Conservation (phyloP, 2,113 vertebrate genomes). For the Gobius niger region DNA sequence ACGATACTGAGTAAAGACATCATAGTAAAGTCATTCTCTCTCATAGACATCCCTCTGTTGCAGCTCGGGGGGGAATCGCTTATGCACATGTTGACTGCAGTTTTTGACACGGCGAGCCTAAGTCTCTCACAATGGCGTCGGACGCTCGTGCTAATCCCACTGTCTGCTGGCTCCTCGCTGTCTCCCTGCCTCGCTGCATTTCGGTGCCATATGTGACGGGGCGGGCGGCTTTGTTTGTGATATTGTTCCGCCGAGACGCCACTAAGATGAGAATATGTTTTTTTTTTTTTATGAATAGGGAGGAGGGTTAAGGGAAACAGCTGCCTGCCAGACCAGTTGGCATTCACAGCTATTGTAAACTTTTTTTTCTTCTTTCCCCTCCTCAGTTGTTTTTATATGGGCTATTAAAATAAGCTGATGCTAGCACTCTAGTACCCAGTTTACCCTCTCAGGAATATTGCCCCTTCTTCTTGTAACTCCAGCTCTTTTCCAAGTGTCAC, state of each 20-base stretch:
- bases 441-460: constrained; percentile 65
- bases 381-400: constrained; percentile 78
- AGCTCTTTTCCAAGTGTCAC: constrained; percentile 32
- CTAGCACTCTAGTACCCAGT: constrained; percentile 75
- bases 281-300: constrained; percentile 72
- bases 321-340: constrained; percentile 82
- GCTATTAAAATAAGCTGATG: constrained; percentile 81
- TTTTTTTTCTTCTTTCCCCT: constrained; percentile 58
- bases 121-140: constrained; percentile 87
- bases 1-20: too few relatives aligned
- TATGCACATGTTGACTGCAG: constrained; percentile 45
- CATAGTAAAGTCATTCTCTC: too few relatives aligned
- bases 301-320: constrained; percentile 75
- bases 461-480: constrained; percentile 44
- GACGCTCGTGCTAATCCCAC: constrained; percentile 84
- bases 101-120: constrained; percentile 51
- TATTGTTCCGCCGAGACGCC: constrained; percentile 82
- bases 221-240: constrained; percentile 83
- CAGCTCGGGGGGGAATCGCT: constrained; percentile 13
- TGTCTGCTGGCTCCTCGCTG: constrained; percentile 78
- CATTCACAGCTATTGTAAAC: constrained; percentile 75
- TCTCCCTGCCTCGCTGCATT: constrained; percentile 75
- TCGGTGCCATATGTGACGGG: constrained; percentile 86
- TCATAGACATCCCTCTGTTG: too few relatives aligned
- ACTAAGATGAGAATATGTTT: constrained; percentile 77